Conservation (phyloP, 1,140 invertebrate species). For the Brachionus asplanchnoidis region DNA sequence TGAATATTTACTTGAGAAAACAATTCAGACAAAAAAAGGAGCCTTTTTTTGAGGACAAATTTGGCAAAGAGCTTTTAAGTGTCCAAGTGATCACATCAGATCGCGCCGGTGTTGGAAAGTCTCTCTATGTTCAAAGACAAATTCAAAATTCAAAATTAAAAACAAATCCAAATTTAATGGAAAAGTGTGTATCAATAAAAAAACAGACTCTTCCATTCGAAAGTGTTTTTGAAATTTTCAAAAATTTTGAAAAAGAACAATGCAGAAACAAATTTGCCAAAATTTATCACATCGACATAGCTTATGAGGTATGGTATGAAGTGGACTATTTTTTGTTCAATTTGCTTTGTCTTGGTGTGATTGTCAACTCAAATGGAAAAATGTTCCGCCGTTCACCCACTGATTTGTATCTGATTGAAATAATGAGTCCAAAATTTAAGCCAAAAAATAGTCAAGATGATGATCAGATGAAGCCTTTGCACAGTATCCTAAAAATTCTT, state of each 20-base stretch:
- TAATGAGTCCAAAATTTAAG: constrained; percentile 42
- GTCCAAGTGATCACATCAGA: constrained; percentile 43
- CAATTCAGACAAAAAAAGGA: constrained; percentile 21
- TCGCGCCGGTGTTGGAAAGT: constrained; percentile 4
- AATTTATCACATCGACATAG: constrained; percentile 34
- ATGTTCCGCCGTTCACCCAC: background rate
- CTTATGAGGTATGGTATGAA: constrained; percentile 33
- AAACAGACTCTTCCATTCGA: background rate
- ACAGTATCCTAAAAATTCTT: background rate
- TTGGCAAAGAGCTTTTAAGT: constrained; percentile 45
- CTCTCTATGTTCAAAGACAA: constrained; percentile 46
- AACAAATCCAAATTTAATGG: background rate
- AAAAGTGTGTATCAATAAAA: background rate
- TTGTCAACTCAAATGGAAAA: constrained; percentile 12
- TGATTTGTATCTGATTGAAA: constrained; percentile 26
- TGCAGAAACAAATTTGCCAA: background rate
- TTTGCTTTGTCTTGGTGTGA: background rate
- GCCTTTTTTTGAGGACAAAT: constrained; percentile 22
- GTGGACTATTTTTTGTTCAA: constrained; percentile 36
- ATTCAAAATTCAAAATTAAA: constrained; percentile 39
- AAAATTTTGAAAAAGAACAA: constrained; percentile 41
- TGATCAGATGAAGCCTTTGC: constrained; percentile 42
- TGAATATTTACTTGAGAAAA: constrained; percentile 42
- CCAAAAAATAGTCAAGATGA: background rate
- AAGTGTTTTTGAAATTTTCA: background rate